Base-by-base conservation (phyloP, 2,797 vertebrate species). In the Buphagus erythrorhynchus region DNA sequence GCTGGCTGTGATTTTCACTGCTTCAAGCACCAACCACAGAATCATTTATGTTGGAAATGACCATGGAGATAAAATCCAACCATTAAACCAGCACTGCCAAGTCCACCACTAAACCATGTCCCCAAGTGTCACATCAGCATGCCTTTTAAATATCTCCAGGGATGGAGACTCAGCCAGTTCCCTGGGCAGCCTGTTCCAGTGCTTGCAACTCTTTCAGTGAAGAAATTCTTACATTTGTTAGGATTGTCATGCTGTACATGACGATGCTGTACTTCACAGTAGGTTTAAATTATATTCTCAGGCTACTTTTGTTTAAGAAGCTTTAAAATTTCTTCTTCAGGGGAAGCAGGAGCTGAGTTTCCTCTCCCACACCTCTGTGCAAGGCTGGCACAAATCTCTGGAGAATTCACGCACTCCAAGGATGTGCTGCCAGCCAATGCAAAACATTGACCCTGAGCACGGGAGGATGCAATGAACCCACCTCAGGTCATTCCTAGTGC, bases 251-350 rank as follows among this genome's bases (percentile, higher is more conserved):
- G n/a, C 9, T 45, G 8, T 21, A 48, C 8, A 3, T 2, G 10
- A 83, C 40, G 16, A 40, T 40, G 40, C 40, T 40, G 16, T 40
- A 40, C 15, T 40, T 40, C 15, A 15, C 40, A 36, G 16, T 33
- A 33, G 8, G 33, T 61, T 84, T 88, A 65, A 83, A 73, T 16
- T 74, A n/a, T 40, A 76, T 68, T 76, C 59, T 66, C 43, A n/a
- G 29, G 40, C 57, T 71, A 28, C 42, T 71, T 86, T 28, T 62
- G 36, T 21, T 71, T 48, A 59, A 67, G 48, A 42, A 92, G 25
- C 66, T 84, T 90, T 63, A 75, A 29, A 48, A 78, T 78, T 61
- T 81, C 35, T 73, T 83, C 48, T 73, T 93, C 42, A 16, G 52
- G 49, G 4, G 8, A 61, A 94, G 51, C 1, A 1, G 51, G 59